Evolutionary conservation across 2,113 vertebrate species (phyloP), one percentile per base, ranked within the genome.

Genomic region (Cyanoramphus novaezelandiae): DNA sequence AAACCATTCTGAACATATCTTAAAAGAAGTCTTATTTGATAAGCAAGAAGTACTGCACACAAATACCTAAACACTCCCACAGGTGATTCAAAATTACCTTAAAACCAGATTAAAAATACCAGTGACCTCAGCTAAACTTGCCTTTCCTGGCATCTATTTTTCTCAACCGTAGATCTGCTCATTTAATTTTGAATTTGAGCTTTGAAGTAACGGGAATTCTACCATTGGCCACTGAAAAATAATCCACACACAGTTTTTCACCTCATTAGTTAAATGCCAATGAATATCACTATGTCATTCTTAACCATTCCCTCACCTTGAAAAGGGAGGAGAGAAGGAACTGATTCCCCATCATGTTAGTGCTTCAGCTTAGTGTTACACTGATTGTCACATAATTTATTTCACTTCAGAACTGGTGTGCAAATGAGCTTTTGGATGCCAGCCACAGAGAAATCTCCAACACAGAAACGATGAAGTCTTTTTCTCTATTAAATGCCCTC

Each of bases 341-440:
- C 20, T 9, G 60, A 24, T 82, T 53, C 25, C 55, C 47, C 7
- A 7, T n/a, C 2, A 0, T 6, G 31, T 16, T 20, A 82, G 44
- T 14, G 57, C 33, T 78, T 57, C 69, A 69, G 81, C 14, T 71
- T 21, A 11, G 39, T 5, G 43, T 85, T 64, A n/a, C 70, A 41
- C 23, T 1, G 0, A 63, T 7, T 52, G 74, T 33, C 87, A 72
- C 52, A 17, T 57, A 24, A 62, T 60, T 92, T 82, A 72, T 87
- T 92, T 75, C 37, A 82, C 52, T 82, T 85, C 78, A 85, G 65
- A 80, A 55, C 71, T 37, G 28, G 28, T 49, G 74, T 76, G 70
- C 78, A 96, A 92, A 91, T 39, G 75, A 82, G 82, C 41, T 80
- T 85, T 57, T 84, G 70, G 93, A 91, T 80, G 28, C 27, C 72